Conservation (phyloP, 2,113 vertebrate species). For the Gallinago paraguaiae region DNA sequence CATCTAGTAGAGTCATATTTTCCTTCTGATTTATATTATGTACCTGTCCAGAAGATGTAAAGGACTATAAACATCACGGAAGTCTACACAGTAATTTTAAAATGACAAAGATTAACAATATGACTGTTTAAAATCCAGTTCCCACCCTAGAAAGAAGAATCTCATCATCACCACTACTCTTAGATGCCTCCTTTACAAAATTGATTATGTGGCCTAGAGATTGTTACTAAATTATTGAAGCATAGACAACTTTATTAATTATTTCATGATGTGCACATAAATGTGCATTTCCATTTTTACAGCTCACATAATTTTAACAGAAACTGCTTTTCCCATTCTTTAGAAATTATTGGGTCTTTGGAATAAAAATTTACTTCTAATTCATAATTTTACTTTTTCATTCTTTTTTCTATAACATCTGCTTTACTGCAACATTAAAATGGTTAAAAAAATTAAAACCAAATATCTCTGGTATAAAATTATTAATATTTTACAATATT, state of each 20-base stretch:
- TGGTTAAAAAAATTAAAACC: background rate
- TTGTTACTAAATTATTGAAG: background rate
- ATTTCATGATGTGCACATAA: background rate
- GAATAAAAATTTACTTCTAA: background rate
- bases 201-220: background rate
- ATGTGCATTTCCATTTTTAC: background rate
- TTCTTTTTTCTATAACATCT: background rate
- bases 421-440: background rate
- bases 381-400: background rate
- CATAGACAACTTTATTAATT: background rate
- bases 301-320: background rate
- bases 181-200: background rate
- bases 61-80: background rate
- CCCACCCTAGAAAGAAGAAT: background rate
- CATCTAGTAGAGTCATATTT: background rate
- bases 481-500: background rate
- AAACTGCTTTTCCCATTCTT: background rate
- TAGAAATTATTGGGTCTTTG: background rate
- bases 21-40: background rate
- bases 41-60: background rate
- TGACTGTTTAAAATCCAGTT: background rate
- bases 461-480: background rate
- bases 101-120: background rate
- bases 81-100: background rate
- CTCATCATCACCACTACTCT: background rate